These are phyloP conservation scores for Microplitis deprimator DNA, from an alignment of 2,888 invertebrate species.

Conservation along the genomic window DNA sequence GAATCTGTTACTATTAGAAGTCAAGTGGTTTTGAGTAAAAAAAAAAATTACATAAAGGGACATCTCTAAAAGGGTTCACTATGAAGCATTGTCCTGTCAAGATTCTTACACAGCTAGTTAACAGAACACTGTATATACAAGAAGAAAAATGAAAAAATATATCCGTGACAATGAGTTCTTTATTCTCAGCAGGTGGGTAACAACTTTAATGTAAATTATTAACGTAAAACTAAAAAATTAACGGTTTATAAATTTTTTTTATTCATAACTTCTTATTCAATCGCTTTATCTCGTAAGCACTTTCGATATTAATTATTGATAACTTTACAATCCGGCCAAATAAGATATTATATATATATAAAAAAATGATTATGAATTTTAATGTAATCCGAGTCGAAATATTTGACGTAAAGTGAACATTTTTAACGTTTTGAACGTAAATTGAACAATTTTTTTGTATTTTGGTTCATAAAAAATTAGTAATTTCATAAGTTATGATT, in stretches of 20 bases:
- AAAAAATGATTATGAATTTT: no score
- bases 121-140: conserved; percentile 13
- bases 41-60: not conserved
- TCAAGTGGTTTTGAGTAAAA: not conserved
- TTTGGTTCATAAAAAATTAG: no score
- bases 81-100: conserved; percentile 65
- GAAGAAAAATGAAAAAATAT: conserved; percentile 27
- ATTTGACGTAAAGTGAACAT: no score
- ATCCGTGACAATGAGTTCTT: conserved; percentile 45
- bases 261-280: not conserved
- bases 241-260: not conserved
- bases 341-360: no score
- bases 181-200: conserved; percentile 48
- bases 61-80: conserved; percentile 55
- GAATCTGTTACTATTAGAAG: no score
- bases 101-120: conserved; percentile 28
- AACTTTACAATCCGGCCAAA: not conserved
- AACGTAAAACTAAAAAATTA: conserved; percentile 3
- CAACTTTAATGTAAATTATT: conserved; percentile 21
- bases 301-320: not conserved
- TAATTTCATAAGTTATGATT: no score
- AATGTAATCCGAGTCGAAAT: no score
- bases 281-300: not conserved
- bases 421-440: no score
- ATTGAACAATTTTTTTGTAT: no score